phyloP scores from a whole-genome alignment of 2,113 vertebrate species.

The chimpanzee (Pan troglodytes) region DNA sequence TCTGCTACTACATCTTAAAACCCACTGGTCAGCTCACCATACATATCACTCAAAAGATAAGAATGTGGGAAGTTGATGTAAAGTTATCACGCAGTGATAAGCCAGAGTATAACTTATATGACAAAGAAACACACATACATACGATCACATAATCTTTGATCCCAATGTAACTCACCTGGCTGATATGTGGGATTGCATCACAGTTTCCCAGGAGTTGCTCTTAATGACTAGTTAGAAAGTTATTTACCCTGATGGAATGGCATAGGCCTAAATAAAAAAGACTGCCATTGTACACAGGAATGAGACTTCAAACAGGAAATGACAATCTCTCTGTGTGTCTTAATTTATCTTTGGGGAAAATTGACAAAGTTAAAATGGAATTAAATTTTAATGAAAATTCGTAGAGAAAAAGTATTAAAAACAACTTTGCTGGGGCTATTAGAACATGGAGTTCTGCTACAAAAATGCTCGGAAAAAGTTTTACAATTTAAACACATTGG shows the following conservation, averaged over 20 bases:
- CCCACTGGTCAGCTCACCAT: not conserved
- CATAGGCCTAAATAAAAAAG: constrained; percentile 83
- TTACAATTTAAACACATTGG: constrained; percentile 80
- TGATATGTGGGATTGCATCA: constrained; percentile 83
- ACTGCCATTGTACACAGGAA: not conserved
- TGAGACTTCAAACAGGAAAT: not conserved
- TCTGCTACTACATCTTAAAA: not conserved
- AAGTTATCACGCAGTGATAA: not conserved
- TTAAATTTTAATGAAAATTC: constrained; percentile 27
- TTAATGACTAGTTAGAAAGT: constrained; percentile 89
- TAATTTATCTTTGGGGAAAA: constrained; percentile 13
- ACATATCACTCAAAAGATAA: not conserved
- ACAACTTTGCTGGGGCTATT: constrained; percentile 56
- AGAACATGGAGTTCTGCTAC: constrained; percentile 57
- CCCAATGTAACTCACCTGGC: constrained; percentile 81
- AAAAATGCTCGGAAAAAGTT: constrained; percentile 74
- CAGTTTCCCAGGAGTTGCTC: constrained; percentile 88
- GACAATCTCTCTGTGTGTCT: not conserved
- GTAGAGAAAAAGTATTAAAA: not conserved
- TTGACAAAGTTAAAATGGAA: constrained; percentile 41
- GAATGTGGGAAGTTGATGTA: not conserved
- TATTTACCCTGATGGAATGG: constrained; percentile 87
- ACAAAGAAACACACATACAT: not conserved
- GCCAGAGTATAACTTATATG: not conserved
- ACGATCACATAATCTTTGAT: not conserved